Evolutionary conservation across 2,888 invertebrate species (phyloP).

Genomic region (Drosophila heteroneura): DNA sequence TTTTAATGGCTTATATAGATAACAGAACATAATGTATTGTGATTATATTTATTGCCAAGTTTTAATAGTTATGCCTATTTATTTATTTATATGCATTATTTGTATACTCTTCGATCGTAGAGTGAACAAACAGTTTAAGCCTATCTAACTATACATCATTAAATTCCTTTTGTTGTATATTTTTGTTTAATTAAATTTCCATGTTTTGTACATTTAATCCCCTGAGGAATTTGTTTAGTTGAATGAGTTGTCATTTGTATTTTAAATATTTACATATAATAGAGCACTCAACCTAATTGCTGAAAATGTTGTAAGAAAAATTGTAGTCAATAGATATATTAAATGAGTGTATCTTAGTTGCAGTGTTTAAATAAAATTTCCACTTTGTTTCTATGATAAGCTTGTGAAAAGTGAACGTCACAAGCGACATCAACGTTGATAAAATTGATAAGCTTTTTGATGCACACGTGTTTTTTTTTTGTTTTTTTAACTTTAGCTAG

Average conservation of each 20-base stretch:
- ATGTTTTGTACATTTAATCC: neutral
- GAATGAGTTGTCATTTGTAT: neutral
- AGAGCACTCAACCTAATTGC: neutral
- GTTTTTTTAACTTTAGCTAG: slow-evolving; percentile 29
- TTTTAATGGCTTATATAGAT: slow-evolving; percentile 27
- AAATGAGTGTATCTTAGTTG: neutral
- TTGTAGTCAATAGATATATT: neutral
- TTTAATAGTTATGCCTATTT: slow-evolving; percentile 9
- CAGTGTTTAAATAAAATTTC: neutral
- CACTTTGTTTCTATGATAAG: slow-evolving; percentile 42
- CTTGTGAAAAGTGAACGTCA: slow-evolving; percentile 60
- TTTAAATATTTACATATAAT: neutral
- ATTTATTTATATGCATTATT: neutral
- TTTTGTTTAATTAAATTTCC: too few relatives aligned
- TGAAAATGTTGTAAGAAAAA: neutral
- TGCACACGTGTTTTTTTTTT: slow-evolving; percentile 22
- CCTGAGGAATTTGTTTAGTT: neutral
- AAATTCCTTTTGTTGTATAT: neutral
- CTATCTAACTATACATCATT: neutral
- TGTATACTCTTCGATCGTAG: neutral
- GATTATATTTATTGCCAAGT: slow-evolving; percentile 9
- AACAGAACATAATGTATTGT: slow-evolving; percentile 27
- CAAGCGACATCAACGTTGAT: slow-evolving; percentile 34
- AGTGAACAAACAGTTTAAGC: too few relatives aligned
- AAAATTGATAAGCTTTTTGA: slow-evolving; percentile 24